These are phyloP conservation scores for Drosophila bocki DNA, from an alignment of 1,140 invertebrate species.

Conservation along the genomic window DNA sequence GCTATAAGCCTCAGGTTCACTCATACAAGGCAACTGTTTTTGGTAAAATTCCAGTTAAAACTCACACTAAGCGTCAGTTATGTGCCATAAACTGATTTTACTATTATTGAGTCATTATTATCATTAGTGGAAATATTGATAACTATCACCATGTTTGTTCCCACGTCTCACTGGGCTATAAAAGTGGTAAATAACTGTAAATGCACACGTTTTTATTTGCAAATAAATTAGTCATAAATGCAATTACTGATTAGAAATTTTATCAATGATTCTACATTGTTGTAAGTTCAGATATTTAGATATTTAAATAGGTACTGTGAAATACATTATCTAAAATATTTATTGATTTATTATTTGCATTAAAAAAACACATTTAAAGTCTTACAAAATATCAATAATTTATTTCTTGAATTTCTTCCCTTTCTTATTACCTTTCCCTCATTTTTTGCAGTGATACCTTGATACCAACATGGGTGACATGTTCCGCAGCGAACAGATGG, in stretches of 20 bases:
- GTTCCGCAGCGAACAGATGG: slow-evolving; percentile 95
- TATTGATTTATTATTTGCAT: not conserved
- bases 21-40: no score
- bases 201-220: slow-evolving; percentile 5
- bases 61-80: not conserved
- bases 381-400: not conserved
- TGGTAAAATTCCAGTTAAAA: not conserved
- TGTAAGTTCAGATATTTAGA: no score
- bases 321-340: not conserved
- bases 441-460: slow-evolving; percentile 21
- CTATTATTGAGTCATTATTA: slow-evolving; percentile 1
- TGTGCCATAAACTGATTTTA: not conserved
- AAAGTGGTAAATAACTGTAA: slow-evolving; percentile 8
- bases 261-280: not conserved
- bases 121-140: slow-evolving; percentile 13
- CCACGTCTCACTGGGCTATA: slow-evolving; percentile 6
- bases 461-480: slow-evolving; percentile 88
- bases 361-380: not conserved
- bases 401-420: not conserved
- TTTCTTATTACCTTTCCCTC: not conserved
- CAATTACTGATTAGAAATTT: not conserved
- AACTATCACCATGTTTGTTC: not conserved
- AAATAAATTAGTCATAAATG: not conserved
- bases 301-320: not conserved
- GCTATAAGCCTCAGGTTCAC: not conserved